phyloP scores from a whole-genome alignment of 1,140 invertebrate genomes.

The Gonioctena quinquepunctata region DNA sequence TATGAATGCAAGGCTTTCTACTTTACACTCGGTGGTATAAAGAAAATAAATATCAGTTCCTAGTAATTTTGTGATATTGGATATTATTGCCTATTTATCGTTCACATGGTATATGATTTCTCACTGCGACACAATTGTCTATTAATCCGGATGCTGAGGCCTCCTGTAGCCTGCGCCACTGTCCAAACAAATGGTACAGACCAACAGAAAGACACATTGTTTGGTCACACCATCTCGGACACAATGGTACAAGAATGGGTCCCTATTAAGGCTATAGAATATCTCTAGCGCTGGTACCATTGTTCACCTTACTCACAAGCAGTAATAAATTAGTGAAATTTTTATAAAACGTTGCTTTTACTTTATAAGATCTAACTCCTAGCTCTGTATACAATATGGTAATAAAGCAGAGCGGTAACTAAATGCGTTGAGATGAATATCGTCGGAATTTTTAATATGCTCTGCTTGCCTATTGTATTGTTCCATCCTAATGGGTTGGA shows the following conservation, averaged over 20 bases:
- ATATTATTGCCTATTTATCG: no score
- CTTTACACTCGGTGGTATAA: no score
- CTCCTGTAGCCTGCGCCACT: no score
- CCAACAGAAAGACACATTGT: conserved; percentile 33
- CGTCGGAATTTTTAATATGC: conserved; percentile 28
- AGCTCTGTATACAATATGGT: conserved; percentile 35
- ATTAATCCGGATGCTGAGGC: no score
- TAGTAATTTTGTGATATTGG: no score
- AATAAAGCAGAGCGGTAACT: conserved; percentile 35
- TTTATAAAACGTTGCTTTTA: conserved; percentile 28
- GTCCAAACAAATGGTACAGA: conserved; percentile 12
- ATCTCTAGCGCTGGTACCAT: conserved; percentile 26
- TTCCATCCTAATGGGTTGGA: conserved; percentile 5
- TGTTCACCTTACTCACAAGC: conserved; percentile 35
- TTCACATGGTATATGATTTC: no score
- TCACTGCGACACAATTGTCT: no score
- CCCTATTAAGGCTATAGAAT: conserved; percentile 34
- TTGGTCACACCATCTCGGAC: conserved; percentile 33
- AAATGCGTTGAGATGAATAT: conserved; percentile 35
- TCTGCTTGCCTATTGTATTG: conserved; percentile 24
- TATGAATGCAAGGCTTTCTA: no score
- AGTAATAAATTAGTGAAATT: conserved; percentile 38
- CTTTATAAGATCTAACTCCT: conserved; percentile 36
- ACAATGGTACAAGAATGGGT: conserved; percentile 37
- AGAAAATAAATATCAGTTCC: no score